A percentile compares a stretch with the other conserved stretches of the same genome.
Conservation (phyloP, 1,140 invertebrate species). For the Paraescarpia echinospica region DNA sequence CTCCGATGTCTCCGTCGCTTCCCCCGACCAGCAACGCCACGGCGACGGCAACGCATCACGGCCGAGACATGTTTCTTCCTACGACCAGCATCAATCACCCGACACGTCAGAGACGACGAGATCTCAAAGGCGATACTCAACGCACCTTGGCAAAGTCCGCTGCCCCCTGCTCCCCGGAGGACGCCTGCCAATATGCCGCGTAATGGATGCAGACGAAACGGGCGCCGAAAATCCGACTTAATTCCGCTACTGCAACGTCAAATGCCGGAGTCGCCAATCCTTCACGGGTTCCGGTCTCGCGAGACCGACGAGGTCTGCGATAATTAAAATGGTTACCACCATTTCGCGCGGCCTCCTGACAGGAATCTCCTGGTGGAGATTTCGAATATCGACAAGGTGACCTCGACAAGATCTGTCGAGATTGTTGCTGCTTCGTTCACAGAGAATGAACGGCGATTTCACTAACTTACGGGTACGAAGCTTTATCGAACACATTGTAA, state of each 20-base stretch:
- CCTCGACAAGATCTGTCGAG: background rate
- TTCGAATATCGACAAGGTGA: background rate
- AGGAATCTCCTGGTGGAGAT: background rate
- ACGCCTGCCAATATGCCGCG: background rate
- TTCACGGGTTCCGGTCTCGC: background rate
- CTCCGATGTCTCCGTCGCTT: too few species aligned
- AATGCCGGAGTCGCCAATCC: background rate
- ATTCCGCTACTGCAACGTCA: background rate
- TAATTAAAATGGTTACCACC: background rate
- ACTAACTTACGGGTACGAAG: background rate
- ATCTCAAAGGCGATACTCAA: background rate
- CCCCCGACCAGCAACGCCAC: background rate
- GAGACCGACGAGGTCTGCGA: background rate
- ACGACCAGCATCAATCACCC: background rate
- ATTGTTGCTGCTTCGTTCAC: background rate
- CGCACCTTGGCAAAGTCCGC: background rate
- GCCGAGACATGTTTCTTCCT: background rate
- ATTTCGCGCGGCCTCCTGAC: background rate
- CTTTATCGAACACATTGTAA: background rate
- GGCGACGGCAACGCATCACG: background rate
- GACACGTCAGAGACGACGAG: background rate
- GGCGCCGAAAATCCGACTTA: constrained; percentile 3
- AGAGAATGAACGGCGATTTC: background rate
- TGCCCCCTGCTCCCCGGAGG: too few species aligned
- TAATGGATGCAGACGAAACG: background rate